phyloP scores from a whole-genome alignment of 1,140 invertebrate genomes.

The Formica selysi region DNA sequence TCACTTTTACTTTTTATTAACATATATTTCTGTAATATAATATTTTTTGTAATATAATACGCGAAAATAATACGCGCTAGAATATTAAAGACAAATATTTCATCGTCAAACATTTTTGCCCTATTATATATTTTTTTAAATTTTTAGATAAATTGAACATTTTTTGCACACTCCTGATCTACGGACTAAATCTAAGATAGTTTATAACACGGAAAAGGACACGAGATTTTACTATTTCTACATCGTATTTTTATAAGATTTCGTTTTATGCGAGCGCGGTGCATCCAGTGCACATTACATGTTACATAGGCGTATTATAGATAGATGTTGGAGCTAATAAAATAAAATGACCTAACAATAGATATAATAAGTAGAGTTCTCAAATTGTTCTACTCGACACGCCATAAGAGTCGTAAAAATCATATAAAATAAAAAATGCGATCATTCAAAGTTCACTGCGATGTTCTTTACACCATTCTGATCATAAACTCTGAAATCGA shows the following conservation, averaged over 20 bases:
- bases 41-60: not conserved
- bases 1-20: not conserved
- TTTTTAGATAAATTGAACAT: not conserved
- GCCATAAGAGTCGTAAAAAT: not conserved
- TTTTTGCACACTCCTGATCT: constrained; percentile 40
- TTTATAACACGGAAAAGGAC: constrained; percentile 48
- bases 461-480: not conserved
- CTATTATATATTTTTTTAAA: not conserved
- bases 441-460: not conserved
- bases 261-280: constrained; percentile 29
- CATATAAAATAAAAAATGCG: constrained; percentile 13
- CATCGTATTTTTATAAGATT: constrained; percentile 21
- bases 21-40: not conserved
- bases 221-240: constrained; percentile 47
- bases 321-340: constrained; percentile 31
- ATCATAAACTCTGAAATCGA: not conserved
- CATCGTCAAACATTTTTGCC: not conserved
- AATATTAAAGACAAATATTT: not conserved
- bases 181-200: constrained; percentile 49
- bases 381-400: constrained; percentile 16
- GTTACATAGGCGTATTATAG: not conserved
- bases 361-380: constrained; percentile 14
- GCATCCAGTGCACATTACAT: constrained; percentile 35
- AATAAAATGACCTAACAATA: constrained; percentile 17
- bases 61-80: not conserved